These are phyloP conservation scores for Papilio xuthus DNA, from an alignment of 1,140 invertebrate species.

Conservation along the genomic window DNA sequence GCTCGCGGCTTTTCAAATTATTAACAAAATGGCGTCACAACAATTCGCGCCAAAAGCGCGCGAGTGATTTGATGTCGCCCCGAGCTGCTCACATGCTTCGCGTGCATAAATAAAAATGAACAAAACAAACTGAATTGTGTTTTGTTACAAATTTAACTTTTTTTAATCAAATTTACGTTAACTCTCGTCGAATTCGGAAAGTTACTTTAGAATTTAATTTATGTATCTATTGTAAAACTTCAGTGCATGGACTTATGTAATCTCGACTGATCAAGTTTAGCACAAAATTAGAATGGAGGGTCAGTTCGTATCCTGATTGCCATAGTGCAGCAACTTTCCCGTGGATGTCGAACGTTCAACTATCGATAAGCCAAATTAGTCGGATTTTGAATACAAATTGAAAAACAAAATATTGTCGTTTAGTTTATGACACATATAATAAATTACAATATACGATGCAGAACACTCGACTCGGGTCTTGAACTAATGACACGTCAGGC, in stretches of 20 bases:
- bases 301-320: too few relatives aligned
- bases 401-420: not conserved
- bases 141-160: not conserved
- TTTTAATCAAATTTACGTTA: conserved; percentile 1
- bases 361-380: too few relatives aligned
- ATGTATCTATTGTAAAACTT: not conserved
- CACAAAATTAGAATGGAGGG: too few relatives aligned
- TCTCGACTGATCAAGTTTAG: too few relatives aligned
- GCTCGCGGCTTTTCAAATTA: not conserved
- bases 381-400: not conserved
- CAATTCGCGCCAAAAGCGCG: conserved; percentile 14
- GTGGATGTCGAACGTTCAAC: too few relatives aligned
- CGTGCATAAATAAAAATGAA: conserved; percentile 27
- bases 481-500: conserved; percentile 10
- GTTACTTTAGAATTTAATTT: not conserved
- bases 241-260: not conserved
- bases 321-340: too few relatives aligned
- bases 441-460: conserved; percentile 3
- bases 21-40: conserved; percentile 27
- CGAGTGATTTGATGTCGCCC: conserved; percentile 23
- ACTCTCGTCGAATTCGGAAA: not conserved
- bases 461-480: not conserved
- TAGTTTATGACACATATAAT: not conserved
- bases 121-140: not conserved
- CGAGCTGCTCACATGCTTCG: not conserved